Conservation (phyloP, 2,113 vertebrate species). For the Tachuris rubrigastra region DNA sequence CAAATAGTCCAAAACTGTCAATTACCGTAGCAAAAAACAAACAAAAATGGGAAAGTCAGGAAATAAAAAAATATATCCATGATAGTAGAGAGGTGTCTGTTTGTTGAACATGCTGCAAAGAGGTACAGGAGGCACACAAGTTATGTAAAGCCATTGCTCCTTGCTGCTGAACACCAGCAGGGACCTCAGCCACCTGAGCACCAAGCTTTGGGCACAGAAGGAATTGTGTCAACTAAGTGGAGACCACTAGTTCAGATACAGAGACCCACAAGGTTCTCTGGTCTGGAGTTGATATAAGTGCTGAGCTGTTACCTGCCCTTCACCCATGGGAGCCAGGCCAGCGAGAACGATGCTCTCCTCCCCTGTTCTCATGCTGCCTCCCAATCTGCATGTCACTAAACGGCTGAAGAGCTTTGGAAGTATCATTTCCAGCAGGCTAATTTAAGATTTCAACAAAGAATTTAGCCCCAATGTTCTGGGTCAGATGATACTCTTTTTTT, state of each 20-base stretch:
- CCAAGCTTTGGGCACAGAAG: neutral
- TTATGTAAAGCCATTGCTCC: neutral
- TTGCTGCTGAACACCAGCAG: neutral
- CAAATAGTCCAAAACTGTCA: neutral
- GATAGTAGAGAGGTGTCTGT: neutral
- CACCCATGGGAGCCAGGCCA: neutral
- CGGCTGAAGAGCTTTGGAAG: neutral
- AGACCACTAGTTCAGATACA: neutral
- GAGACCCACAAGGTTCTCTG: neutral
- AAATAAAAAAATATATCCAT: neutral
- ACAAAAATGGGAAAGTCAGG: neutral
- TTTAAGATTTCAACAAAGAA: neutral
- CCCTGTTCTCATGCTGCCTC: neutral
- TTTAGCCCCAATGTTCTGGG: neutral
- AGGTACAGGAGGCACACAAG: rapidly evolving
- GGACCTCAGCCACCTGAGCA: neutral
- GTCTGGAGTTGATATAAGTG: neutral
- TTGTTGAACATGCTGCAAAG: neutral
- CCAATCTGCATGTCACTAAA: neutral
- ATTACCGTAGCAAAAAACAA: neutral
- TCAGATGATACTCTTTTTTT: neutral
- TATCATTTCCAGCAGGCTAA: neutral
- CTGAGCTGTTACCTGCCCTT: rapidly evolving
- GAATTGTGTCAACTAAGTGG: too few species aligned
- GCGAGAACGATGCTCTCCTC: neutral